Percentiles rank a stretch among this genome's conserved stretches.
These are phyloP conservation scores for Miniopterus natalensis DNA, from an alignment of 2,113 vertebrate genomes.

Conservation along the genomic window DNA sequence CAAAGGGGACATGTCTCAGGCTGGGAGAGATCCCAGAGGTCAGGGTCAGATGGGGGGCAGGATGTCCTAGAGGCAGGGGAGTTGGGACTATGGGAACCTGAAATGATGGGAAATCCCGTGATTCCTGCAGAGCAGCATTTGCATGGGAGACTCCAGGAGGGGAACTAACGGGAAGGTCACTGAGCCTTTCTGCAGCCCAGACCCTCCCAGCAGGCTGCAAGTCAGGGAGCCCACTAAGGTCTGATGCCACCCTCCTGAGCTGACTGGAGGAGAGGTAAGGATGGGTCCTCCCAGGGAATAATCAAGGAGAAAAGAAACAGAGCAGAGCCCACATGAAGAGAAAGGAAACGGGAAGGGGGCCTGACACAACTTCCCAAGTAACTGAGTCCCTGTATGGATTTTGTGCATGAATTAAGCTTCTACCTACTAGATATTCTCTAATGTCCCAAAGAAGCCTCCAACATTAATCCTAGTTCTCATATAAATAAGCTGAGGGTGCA, in stretches of 20 bases:
- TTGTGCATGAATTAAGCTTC: background rate
- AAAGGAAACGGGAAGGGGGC: background rate
- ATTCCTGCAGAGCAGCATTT: background rate
- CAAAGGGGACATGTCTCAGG: conserved; percentile 41
- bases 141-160: background rate
- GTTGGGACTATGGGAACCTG: background rate
- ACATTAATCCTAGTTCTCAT: background rate
- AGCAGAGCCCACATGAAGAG: background rate
- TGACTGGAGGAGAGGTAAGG: background rate
- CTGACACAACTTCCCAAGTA: background rate
- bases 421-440: background rate
- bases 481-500: background rate
- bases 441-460: background rate
- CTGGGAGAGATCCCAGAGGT: conserved; percentile 53
- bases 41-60: conserved; percentile 56
- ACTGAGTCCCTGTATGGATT: background rate
- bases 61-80: background rate
- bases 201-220: background rate
- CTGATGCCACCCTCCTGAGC: background rate
- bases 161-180: background rate
- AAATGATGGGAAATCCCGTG: background rate
- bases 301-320: conserved; percentile 7
- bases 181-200: background rate
- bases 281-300: background rate
- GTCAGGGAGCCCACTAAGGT: background rate